A percentile compares a stretch with the other conserved stretches of the same genome.
Evolutionary conservation across 2,113 vertebrate genomes (phyloP).

Genomic region (Rostratula benghalensis): DNA sequence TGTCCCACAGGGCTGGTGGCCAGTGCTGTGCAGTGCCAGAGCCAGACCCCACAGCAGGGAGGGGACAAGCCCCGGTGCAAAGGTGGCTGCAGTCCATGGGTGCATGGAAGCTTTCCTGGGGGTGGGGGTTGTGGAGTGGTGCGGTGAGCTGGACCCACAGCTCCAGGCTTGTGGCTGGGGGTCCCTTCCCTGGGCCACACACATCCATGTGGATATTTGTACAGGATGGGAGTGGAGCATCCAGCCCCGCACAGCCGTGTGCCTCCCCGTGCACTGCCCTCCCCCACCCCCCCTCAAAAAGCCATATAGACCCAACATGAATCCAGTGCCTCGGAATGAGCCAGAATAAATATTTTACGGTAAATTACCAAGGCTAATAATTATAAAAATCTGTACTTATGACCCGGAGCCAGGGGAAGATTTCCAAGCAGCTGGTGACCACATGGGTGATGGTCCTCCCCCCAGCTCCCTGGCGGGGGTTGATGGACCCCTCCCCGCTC

Average conservation of each 20-base stretch:
- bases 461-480: background rate
- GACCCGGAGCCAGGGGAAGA: constrained; percentile 33
- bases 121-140: background rate
- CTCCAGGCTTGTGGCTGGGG: background rate
- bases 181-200: constrained; percentile 1
- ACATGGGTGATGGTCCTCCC: constrained; percentile 16
- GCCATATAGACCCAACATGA: background rate
- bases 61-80: rapidly evolving
- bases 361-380: constrained; percentile 69
- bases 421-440: constrained; percentile 68
- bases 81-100: background rate
- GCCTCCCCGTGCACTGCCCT: background rate
- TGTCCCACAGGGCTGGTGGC: background rate
- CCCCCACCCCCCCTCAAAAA: background rate
- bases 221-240: background rate
- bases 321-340: constrained; percentile 20
- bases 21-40: background rate
- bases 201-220: background rate
- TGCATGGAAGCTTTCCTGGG: background rate
- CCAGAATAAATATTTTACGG: constrained; percentile 71
- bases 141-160: rapidly evolving
- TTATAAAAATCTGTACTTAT: constrained; percentile 67
- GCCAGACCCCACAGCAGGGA: background rate
- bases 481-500: background rate
- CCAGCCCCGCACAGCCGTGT: background rate